phyloP scores from a whole-genome alignment of 2,797 vertebrate species.

The Tinamus major region DNA sequence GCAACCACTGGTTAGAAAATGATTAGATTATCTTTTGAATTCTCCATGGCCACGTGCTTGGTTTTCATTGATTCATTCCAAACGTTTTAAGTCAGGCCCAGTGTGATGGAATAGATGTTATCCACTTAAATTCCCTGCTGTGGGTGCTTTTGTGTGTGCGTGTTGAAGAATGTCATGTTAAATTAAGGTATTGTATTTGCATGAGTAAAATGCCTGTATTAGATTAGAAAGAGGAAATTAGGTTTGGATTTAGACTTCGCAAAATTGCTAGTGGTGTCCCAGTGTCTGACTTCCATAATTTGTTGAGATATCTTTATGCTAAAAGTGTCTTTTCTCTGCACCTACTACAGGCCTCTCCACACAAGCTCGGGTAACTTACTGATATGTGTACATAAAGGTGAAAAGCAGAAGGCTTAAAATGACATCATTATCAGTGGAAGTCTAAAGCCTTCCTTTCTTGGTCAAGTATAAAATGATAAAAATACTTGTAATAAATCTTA shows the following conservation, averaged over 20 bases:
- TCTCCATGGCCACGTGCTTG: background rate
- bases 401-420: background rate
- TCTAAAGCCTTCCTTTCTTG: background rate
- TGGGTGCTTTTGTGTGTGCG: background rate
- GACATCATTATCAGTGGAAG: background rate
- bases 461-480: background rate
- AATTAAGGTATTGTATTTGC: background rate
- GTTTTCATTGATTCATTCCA: background rate
- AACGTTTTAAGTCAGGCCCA: background rate
- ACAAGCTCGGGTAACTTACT: no score
- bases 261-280: background rate
- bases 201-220: background rate
- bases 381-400: background rate
- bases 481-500: background rate
- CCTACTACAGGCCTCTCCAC: background rate
- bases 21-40: background rate
- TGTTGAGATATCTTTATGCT: background rate
- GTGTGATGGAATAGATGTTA: background rate
- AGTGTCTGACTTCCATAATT: background rate
- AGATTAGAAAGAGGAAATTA: background rate
- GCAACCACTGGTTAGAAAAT: background rate
- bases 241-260: background rate
- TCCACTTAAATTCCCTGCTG: background rate
- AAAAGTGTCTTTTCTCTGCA: slow-evolving; percentile 23
- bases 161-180: background rate